Evolutionary conservation across 2,888 invertebrate genomes (phyloP).

Genomic region (Neoaliturus tenellus): DNA sequence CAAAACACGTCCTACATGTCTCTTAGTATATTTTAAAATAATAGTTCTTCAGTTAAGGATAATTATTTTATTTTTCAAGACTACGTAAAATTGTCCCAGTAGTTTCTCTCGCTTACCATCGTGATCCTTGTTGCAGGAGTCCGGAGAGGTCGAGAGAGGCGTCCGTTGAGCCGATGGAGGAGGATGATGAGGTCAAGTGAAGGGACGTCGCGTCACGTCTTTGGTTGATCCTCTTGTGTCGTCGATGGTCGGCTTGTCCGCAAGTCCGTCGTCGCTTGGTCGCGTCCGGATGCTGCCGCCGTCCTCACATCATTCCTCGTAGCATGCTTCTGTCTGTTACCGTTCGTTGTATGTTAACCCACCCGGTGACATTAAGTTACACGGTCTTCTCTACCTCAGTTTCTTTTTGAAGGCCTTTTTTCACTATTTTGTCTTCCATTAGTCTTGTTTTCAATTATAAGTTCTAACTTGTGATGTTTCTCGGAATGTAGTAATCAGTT

Average conservation of each 20-base stretch:
- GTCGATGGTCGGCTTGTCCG: neutral
- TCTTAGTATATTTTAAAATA: no score
- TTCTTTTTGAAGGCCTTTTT: slow-evolving; percentile 25
- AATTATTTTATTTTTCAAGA: no score
- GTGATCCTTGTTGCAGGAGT: slow-evolving; percentile 73
- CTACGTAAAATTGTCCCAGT: no score
- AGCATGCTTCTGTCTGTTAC: slow-evolving; percentile 23
- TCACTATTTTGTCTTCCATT: slow-evolving; percentile 44
- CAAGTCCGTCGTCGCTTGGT: slow-evolving; percentile 1
- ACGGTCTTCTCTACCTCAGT: slow-evolving; percentile 38
- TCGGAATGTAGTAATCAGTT: slow-evolving; percentile 11
- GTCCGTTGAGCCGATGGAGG: slow-evolving; percentile 90
- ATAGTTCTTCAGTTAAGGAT: no score
- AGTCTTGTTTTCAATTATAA: slow-evolving; percentile 27
- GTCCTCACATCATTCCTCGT: slow-evolving; percentile 39
- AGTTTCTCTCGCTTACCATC: slow-evolving; percentile 33
- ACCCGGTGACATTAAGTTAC: slow-evolving; percentile 44
- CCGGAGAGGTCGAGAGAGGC: slow-evolving; percentile 81
- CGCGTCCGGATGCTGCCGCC: neutral
- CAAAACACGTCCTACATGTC: no score
- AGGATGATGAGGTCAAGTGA: slow-evolving; percentile 89
- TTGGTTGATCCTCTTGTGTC: slow-evolving; percentile 23
- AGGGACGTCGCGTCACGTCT: slow-evolving; percentile 54
- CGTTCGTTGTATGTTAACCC: slow-evolving; percentile 39
- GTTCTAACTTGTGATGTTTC: slow-evolving; percentile 18